Conservation (phyloP, 2,113 vertebrate genomes). For the Taxidea taxus region DNA sequence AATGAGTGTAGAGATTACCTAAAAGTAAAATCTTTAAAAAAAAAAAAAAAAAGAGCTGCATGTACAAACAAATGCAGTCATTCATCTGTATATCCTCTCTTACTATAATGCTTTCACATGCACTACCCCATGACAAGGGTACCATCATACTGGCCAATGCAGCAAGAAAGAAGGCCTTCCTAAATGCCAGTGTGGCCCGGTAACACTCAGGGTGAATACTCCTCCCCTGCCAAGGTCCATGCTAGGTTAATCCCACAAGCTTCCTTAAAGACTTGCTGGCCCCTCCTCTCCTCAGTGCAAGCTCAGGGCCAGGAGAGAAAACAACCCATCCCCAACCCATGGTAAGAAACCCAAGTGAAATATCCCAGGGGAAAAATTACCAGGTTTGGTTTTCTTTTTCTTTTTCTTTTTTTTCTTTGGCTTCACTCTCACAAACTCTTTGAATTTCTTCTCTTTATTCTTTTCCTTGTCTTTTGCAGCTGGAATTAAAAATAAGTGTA, state of each 20-base stretch:
- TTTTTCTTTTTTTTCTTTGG: conserved; percentile 95
- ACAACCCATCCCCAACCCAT: neutral
- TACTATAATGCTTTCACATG: neutral
- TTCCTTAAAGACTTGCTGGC: neutral
- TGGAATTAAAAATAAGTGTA: conserved; percentile 68
- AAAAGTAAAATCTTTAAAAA: neutral
- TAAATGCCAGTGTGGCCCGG: neutral
- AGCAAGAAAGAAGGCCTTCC: neutral
- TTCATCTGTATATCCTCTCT: neutral
- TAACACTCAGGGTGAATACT: neutral
- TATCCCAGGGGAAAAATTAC: conserved; percentile 81
- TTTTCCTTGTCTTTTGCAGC: conserved; percentile 85
- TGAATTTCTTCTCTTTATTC: conserved; percentile 86
- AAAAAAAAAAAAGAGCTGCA: neutral
- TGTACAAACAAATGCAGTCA: neutral
- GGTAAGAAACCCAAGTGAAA: conserved; percentile 56
- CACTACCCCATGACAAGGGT: neutral
- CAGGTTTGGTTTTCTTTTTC: conserved; percentile 92
- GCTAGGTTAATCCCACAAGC: neutral
- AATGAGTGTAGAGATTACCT: neutral
- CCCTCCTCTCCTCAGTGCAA: neutral
- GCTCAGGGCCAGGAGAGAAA: neutral
- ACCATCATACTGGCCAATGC: neutral
- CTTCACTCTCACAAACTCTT: conserved; percentile 90
- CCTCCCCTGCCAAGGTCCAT: neutral